phyloP scores from a whole-genome alignment of 2,888 invertebrate species.

The Erannis defoliaria region DNA sequence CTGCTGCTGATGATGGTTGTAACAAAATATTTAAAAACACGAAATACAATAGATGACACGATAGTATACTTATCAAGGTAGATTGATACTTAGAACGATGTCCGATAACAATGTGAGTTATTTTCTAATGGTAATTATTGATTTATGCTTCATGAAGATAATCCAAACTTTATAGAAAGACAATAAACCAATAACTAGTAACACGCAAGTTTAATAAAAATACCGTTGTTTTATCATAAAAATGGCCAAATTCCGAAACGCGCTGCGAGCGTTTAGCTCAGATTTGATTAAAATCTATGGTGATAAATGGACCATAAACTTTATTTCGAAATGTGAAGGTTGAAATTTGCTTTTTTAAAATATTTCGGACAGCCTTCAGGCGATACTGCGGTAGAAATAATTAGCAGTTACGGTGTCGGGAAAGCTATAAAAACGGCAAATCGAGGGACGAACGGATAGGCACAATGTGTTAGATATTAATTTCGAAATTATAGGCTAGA shows the following conservation, averaged over 20 bases:
- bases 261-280: conserved; percentile 48
- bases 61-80: too few species aligned
- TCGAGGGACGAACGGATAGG: conserved; percentile 76
- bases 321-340: conserved; percentile 49
- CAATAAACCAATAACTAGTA: conserved; percentile 43
- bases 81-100: too few species aligned
- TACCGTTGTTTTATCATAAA: conserved; percentile 46
- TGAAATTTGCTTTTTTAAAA: conserved; percentile 45
- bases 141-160: conserved; percentile 26
- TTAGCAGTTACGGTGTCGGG: conserved; percentile 77
- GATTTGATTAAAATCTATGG: conserved; percentile 54
- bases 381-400: conserved; percentile 70
- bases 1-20: too few species aligned
- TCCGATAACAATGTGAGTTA: neutral
- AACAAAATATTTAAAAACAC: too few species aligned
- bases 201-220: conserved; percentile 46
- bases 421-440: conserved; percentile 79
- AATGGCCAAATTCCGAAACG: conserved; percentile 46
- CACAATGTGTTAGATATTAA: conserved; percentile 86
- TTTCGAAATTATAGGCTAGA: conserved; percentile 81
- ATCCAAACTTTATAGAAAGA: conserved; percentile 39
- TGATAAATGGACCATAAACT: conserved; percentile 43
- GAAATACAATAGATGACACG: too few species aligned
- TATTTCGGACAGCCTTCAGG: conserved; percentile 62
- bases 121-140: conserved; percentile 1